Evolutionary conservation across 2,113 vertebrate species (phyloP), one percentile per base, ranked within the genome.

Genomic region (Penelope pileata): DNA sequence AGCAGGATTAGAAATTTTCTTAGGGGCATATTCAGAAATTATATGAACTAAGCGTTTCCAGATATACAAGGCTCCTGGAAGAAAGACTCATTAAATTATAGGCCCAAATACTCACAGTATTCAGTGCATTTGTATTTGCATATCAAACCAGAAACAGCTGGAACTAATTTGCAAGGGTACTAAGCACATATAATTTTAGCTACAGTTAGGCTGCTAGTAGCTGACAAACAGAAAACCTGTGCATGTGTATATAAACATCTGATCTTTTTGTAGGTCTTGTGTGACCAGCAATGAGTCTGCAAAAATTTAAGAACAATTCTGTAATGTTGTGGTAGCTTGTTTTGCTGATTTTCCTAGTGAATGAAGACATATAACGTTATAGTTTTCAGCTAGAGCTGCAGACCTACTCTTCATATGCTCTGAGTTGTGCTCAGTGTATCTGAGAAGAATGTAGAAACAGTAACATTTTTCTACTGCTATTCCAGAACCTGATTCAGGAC

Each of bases 161-260:
- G 53, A 96, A 76, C 21, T 83, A 83, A 69, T 94, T 93, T 94
- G 29, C 22, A 80, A 79, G 16, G n/a, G 74, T 91, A 47, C 50
- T 76, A 58, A 94, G 27, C 22, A 85, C 32, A 15, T 54, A 54
- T 68, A 26, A 85, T 91, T 88, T 16, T 10, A 16, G 16, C 22
- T 91, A 51, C 59, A 92, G 59, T 63, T 45, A 77, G 50, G 62
- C 15, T 58, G 27, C 45, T 74, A 66, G 47, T 70, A 50, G 12
- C n/a, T 91, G 80, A 50, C 64, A 93, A 92, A 75, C 19, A 27
- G 47, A 86, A 96, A 91, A 77, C 74, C 42, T 91, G 29, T 63
- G 60, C 60, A 26, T 59, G 7, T 63, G 18, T 6, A 42, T 63
- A 32, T 17, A 51, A 73, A 58, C 1, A 16, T 74, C 23, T 34